These are phyloP conservation scores for Micoletzkya japonica DNA, from an alignment of 2,888 invertebrate species.

Conservation along the genomic window DNA sequence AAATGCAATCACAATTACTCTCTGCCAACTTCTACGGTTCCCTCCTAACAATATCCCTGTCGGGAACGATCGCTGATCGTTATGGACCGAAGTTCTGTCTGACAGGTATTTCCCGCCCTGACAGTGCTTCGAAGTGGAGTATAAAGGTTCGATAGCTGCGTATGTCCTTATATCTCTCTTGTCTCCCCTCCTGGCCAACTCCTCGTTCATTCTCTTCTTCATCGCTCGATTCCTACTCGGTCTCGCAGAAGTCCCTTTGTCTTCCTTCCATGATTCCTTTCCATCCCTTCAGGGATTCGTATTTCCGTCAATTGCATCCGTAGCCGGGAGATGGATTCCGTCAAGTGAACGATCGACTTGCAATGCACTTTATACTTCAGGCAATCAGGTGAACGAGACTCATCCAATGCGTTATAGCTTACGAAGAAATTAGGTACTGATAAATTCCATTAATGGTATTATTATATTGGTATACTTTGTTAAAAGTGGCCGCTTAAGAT, in stretches of 20 bases:
- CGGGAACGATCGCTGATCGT: slow-evolving; percentile 48
- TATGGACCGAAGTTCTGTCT: slow-evolving; percentile 44
- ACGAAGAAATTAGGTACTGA: too few species aligned
- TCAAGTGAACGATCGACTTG: slow-evolving; percentile 45
- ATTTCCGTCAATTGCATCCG: slow-evolving; percentile 39
- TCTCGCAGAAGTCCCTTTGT: slow-evolving; percentile 9
- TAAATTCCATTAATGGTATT: too few species aligned
- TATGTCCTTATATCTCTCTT: not conserved
- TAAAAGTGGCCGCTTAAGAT: too few species aligned
- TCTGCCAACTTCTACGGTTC: slow-evolving; percentile 53
- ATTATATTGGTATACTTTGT: too few species aligned
- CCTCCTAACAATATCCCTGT: slow-evolving; percentile 40
- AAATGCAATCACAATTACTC: slow-evolving; percentile 44
- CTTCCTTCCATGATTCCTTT: too few species aligned
- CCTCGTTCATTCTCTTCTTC: not conserved
- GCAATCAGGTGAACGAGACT: slow-evolving; percentile 52
- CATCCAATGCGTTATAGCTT: too few species aligned
- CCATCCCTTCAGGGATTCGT: slow-evolving; percentile 54
- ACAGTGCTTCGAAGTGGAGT: too few species aligned
- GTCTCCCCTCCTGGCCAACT: not conserved
- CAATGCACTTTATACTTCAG: slow-evolving; percentile 53
- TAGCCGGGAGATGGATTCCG: slow-evolving; percentile 47
- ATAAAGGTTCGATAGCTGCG: too few species aligned
- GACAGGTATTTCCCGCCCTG: too few species aligned
- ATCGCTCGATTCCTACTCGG: not conserved